Evolutionary conservation across 2,113 vertebrate species (phyloP).

Genomic region (Chloebia gouldiae): DNA sequence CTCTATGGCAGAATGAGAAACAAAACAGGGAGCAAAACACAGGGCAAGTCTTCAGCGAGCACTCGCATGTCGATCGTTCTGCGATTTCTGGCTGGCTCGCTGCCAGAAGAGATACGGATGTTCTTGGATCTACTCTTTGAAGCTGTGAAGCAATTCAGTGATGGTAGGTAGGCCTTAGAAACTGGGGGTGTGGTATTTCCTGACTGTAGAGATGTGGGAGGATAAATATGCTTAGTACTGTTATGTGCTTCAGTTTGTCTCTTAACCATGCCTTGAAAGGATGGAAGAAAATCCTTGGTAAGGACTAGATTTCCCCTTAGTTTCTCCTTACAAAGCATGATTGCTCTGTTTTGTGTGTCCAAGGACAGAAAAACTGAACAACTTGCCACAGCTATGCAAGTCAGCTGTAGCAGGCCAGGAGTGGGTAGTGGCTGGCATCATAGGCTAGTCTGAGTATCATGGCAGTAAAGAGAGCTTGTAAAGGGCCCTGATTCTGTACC

Average conservation of each 20-base stretch:
- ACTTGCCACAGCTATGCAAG: background rate
- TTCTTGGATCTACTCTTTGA: constrained; percentile 93
- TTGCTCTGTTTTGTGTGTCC: background rate
- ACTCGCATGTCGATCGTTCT: constrained; percentile 90
- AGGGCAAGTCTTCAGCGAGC: constrained; percentile 83
- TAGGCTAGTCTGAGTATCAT: background rate
- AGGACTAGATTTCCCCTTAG: background rate
- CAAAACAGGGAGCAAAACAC: constrained; percentile 91
- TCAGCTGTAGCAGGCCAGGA: background rate
- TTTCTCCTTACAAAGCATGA: background rate
- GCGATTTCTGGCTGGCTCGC: constrained; percentile 88
- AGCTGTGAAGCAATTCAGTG: constrained; percentile 82
- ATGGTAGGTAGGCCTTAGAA: constrained; percentile 71
- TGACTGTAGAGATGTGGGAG: background rate
- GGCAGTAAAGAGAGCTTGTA: background rate
- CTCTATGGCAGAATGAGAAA: constrained; percentile 92
- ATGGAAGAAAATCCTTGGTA: background rate
- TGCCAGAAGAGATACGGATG: constrained; percentile 86
- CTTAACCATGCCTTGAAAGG: background rate
- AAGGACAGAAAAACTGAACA: background rate
- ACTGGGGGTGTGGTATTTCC: background rate
- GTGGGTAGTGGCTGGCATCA: background rate
- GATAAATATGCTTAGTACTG: background rate
- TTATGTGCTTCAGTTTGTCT: background rate
- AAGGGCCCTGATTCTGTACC: background rate